A percentile compares a stretch with the other conserved stretches of the same genome.
Evolutionary conservation across 2,113 vertebrate genomes (phyloP).

Genomic region (Chauna torquata): DNA sequence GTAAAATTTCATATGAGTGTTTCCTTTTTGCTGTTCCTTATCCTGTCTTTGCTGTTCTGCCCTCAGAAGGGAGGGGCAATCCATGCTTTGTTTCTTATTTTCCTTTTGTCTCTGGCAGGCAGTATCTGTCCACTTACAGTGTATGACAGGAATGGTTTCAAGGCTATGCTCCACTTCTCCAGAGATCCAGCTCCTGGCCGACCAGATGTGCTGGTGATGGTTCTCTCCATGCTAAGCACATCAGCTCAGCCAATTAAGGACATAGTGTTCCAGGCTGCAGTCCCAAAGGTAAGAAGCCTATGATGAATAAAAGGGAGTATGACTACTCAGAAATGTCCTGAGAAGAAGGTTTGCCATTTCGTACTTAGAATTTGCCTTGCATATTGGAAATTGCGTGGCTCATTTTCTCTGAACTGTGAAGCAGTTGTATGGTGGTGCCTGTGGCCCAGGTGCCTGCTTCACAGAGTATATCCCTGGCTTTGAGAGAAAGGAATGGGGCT

Average conservation of each 20-base stretch:
- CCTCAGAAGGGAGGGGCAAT: background rate
- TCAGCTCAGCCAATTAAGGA: constrained; percentile 78
- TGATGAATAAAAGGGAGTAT: background rate
- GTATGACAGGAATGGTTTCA: constrained; percentile 80
- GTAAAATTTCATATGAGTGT: background rate
- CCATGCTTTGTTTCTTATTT: background rate
- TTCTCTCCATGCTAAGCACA: constrained; percentile 88
- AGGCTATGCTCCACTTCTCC: constrained; percentile 86
- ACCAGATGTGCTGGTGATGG: constrained; percentile 79
- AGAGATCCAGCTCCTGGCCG: constrained; percentile 67
- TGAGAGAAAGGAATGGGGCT: background rate
- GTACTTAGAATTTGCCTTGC: background rate
- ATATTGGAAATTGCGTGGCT: background rate
- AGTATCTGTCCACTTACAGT: constrained; percentile 77
- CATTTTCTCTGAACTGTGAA: accelerated
- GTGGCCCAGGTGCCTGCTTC: background rate
- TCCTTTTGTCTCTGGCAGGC: constrained; percentile 67
- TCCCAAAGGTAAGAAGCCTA: constrained; percentile 82
- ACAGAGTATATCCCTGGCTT: background rate
- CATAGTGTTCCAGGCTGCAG: constrained; percentile 85
- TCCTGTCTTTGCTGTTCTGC: background rate
- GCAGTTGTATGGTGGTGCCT: background rate
- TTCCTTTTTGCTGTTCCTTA: background rate
- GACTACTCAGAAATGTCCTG: background rate
- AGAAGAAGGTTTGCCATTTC: background rate